Evolutionary conservation across 2,113 vertebrate species (phyloP).

Genomic region (Corythornis cristatus): DNA sequence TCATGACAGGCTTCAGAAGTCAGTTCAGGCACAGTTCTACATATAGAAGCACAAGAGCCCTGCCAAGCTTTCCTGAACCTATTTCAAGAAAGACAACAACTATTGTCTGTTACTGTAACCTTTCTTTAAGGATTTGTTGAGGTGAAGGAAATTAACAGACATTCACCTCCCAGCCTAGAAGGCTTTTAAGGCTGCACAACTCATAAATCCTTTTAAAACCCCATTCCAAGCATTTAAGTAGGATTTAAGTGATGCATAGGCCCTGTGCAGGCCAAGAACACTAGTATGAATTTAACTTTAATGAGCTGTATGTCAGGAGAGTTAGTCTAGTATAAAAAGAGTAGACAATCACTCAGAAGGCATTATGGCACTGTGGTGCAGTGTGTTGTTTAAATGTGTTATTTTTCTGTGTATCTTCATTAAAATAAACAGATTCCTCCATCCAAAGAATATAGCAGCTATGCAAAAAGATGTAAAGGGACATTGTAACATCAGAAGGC

Average conservation of each 20-base stretch:
- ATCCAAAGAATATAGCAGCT: background rate
- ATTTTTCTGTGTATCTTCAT: background rate
- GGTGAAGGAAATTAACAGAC: background rate
- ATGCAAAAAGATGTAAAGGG: background rate
- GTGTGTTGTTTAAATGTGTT: background rate
- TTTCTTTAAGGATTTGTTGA: background rate
- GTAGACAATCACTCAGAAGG: background rate
- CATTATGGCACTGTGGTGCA: background rate
- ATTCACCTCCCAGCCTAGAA: background rate
- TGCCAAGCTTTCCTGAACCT: background rate
- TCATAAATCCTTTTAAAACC: conserved; percentile 1
- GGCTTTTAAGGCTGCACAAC: background rate
- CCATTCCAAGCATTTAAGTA: background rate
- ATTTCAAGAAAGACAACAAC: background rate
- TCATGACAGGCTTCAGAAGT: background rate
- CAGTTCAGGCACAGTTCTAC: background rate
- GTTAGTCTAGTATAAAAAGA: background rate
- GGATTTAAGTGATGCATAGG: background rate
- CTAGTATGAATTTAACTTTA: background rate
- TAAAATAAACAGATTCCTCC: background rate
- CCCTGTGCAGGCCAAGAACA: background rate
- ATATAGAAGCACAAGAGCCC: background rate
- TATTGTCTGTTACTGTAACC: background rate
- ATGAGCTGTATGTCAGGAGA: background rate
- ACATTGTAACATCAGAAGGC: background rate